These are phyloP conservation scores for Nesoenas mayeri DNA, from an alignment of 2,113 vertebrate genomes.

Conservation along the genomic window DNA sequence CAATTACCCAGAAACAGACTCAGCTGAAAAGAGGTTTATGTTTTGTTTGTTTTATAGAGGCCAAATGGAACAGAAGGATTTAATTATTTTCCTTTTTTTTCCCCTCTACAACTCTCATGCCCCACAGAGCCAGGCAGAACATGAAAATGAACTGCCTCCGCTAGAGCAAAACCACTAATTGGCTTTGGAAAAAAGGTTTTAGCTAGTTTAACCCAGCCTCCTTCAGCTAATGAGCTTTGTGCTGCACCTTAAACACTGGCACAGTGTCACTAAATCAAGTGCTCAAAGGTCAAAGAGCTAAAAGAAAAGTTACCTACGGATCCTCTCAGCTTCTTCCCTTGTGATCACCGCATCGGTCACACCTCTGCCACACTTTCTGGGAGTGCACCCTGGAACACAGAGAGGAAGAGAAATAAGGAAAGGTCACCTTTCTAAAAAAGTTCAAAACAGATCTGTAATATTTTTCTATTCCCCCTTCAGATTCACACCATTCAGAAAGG, in stretches of 20 bases:
- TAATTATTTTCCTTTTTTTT: not conserved
- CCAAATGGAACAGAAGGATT: not conserved
- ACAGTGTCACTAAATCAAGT: not conserved
- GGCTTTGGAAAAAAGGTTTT: not conserved
- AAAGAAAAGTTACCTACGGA: conserved; percentile 74
- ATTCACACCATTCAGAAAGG: not conserved
- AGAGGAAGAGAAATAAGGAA: not conserved
- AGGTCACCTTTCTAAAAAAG: not conserved
- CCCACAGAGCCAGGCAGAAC: not conserved
- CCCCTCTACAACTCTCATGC: not conserved
- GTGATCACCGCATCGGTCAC: conserved; percentile 84
- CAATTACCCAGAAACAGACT: not conserved
- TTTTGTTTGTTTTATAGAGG: not conserved
- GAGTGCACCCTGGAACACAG: conserved; percentile 87
- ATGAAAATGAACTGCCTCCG: not conserved
- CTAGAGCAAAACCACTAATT: not conserved
- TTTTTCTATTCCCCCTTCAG: not conserved
- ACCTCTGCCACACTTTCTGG: conserved; percentile 88
- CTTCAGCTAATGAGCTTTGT: not conserved
- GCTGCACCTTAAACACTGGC: not conserved
- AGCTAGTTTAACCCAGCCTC: not conserved
- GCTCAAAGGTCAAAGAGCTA: not conserved
- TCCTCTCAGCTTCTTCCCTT: conserved; percentile 81
- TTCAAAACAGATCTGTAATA: not conserved
- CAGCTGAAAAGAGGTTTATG: not conserved